Evolutionary conservation across 1,140 invertebrate species (phyloP).

Genomic region (Coptotermes formosanus): DNA sequence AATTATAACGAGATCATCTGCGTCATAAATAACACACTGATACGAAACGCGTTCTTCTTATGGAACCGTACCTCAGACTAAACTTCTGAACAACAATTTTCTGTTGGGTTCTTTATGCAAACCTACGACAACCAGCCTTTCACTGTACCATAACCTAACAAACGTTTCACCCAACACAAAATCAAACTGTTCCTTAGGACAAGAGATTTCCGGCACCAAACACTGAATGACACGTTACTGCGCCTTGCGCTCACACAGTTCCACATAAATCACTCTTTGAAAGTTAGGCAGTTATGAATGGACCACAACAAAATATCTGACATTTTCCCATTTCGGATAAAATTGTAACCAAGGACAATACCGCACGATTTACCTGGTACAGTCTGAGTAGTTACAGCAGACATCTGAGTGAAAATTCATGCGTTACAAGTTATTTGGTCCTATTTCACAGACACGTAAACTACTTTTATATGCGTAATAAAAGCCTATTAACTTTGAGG

Average conservation of each 20-base stretch:
- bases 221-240: not conserved
- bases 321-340: not conserved
- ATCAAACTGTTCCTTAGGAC: not conserved
- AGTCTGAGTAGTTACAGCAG: constrained; percentile 34
- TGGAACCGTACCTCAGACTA: too few relatives aligned
- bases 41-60: too few relatives aligned
- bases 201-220: not conserved
- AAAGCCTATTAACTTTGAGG: not conserved
- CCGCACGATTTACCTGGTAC: constrained; percentile 30
- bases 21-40: too few relatives aligned
- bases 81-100: too few relatives aligned
- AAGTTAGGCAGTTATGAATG: not conserved
- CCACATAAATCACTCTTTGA: not conserved
- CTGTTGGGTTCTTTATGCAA: too few relatives aligned
- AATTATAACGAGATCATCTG: too few relatives aligned
- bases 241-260: not conserved
- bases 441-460: not conserved
- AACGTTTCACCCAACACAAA: not conserved
- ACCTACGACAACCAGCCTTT: not conserved
- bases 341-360: constrained; percentile 27
- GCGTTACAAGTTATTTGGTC: constrained; percentile 29
- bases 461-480: not conserved
- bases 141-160: not conserved
- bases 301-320: not conserved
- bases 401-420: constrained; percentile 36